Evolutionary conservation across 2,113 vertebrate genomes (phyloP).

Genomic region (Perca fluviatilis): DNA sequence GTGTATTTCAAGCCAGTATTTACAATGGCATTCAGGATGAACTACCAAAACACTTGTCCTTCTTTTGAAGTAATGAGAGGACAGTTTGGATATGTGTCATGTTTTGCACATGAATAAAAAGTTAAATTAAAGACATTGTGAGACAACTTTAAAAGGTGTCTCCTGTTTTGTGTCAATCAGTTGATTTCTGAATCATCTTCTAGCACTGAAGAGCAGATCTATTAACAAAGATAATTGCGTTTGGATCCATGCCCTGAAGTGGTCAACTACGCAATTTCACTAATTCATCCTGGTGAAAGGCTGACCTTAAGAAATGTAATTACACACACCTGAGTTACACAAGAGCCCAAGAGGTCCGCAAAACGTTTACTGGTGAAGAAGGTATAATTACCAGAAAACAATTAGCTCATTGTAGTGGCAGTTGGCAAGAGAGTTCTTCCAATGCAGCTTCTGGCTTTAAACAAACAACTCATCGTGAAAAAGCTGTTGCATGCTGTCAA

Average conservation of each 20-base stretch:
- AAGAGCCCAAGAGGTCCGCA: constrained; percentile 80
- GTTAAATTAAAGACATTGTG: background rate
- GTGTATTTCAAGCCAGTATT: constrained; percentile 59
- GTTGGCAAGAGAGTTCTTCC: constrained; percentile 59
- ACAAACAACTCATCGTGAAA: constrained; percentile 67
- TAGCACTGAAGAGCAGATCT: constrained; percentile 75
- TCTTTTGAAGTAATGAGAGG: constrained; percentile 48
- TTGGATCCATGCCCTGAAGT: constrained; percentile 85
- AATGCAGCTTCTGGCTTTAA: constrained; percentile 63
- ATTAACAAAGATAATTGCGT: constrained; percentile 88
- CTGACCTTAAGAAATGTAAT: constrained; percentile 90
- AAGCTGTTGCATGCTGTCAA: constrained; percentile 3
- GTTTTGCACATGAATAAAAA: constrained; percentile 2
- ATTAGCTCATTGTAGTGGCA: constrained; percentile 77
- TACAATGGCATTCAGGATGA: constrained; percentile 49
- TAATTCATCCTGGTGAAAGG: constrained; percentile 88
- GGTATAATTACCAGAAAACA: constrained; percentile 86
- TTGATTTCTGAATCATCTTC: constrained; percentile 68
- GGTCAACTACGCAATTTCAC: constrained; percentile 88
- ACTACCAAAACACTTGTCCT: constrained; percentile 49
- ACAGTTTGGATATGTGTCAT: constrained; percentile 2
- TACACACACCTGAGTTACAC: constrained; percentile 88
- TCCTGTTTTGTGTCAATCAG: constrained; percentile 60
- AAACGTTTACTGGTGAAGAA: constrained; percentile 83
- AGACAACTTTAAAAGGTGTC: constrained; percentile 25